Conservation (phyloP, 2,888 invertebrate species). For the Chironomus riparius region DNA sequence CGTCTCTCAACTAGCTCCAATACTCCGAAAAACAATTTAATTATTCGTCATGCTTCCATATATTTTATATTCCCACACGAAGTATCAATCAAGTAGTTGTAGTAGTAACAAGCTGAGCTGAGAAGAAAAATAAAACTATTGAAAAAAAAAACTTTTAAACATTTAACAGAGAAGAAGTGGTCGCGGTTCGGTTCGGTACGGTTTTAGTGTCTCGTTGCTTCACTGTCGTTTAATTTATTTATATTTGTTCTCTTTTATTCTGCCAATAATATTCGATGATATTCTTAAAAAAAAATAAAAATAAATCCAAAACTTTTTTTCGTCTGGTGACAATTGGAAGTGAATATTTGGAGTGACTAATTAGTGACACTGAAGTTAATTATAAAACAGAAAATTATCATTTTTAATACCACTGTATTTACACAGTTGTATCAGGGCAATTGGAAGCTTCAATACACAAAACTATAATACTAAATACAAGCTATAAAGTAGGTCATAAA, state of each 20-base stretch:
- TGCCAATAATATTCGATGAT: not conserved
- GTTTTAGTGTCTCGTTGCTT: not conserved
- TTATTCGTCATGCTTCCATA: constrained; percentile 8
- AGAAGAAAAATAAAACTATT: not conserved
- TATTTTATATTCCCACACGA: not conserved
- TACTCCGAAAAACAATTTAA: not conserved
- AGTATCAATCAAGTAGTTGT: not conserved
- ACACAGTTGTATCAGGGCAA: no score
- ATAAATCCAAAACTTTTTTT: no score
- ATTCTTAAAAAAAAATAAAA: no score
- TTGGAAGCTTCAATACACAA: no score
- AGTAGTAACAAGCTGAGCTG: not conserved
- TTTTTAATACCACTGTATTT: no score
- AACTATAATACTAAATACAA: no score
- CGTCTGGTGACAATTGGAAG: no score
- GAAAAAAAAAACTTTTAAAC: not conserved
- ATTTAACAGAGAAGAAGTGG: constrained; percentile 9
- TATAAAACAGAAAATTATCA: no score
- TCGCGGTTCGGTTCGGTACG: not conserved
- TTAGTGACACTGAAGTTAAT: no score
- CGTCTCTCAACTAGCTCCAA: not conserved
- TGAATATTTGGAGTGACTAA: no score
- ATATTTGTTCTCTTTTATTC: not conserved
- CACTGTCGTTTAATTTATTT: not conserved
- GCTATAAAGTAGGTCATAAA: not conserved